These are phyloP conservation scores for Lottia gigantea DNA, from an alignment of 2,888 invertebrate species.

Conservation along the genomic window DNA sequence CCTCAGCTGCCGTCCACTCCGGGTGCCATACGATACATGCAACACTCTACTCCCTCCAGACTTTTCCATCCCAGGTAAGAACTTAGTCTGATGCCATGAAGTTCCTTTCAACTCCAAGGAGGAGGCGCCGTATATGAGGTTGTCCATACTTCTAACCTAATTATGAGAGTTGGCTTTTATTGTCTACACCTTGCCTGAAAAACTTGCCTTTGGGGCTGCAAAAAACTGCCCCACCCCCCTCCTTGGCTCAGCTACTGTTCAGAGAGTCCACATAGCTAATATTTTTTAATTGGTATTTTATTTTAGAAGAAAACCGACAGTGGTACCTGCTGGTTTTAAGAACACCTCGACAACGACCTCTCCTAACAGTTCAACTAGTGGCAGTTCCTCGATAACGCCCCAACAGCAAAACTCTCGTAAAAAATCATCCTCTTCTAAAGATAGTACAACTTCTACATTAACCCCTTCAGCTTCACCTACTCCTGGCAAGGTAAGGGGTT, in stretches of 20 bases:
- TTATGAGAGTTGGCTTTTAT: no score
- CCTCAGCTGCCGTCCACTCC: conserved; percentile 32
- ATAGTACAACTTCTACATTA: conserved; percentile 62
- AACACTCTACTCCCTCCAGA: conserved; percentile 35
- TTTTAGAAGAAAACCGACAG: conserved; percentile 31
- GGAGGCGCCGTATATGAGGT: no score
- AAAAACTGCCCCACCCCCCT: no score
- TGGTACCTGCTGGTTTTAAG: conserved; percentile 46
- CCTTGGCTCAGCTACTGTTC: no score
- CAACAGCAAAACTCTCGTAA: conserved; percentile 53
- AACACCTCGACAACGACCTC: conserved; percentile 59
- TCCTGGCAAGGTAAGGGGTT: conserved; percentile 53
- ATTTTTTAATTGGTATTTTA: not conserved
- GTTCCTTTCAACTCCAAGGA: no score
- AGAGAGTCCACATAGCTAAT: no score
- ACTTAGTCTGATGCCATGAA: no score
- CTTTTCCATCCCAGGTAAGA: conserved; percentile 52
- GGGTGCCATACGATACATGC: conserved; percentile 32
- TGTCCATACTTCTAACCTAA: no score
- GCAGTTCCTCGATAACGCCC: conserved; percentile 60
- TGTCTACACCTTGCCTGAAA: no score
- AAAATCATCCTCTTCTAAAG: conserved; percentile 57
- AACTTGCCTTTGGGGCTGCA: no score
- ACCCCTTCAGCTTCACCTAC: conserved; percentile 64
- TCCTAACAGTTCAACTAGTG: conserved; percentile 61